phyloP scores from a whole-genome alignment of 1,140 invertebrate species.

The Drosophila carrolli region DNA sequence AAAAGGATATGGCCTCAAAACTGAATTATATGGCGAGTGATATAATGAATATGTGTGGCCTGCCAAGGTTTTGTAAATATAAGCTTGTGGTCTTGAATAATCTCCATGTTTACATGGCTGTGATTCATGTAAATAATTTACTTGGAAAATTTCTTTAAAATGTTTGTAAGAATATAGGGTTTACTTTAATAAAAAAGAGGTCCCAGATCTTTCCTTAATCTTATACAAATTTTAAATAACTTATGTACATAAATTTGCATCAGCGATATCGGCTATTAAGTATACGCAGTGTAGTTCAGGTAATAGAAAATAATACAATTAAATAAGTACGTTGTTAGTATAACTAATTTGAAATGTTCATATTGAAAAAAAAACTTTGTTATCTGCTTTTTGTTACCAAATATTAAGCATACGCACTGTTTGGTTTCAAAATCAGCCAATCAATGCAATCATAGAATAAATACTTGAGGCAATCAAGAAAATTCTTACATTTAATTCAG shows the following conservation, averaged over 20 bases:
- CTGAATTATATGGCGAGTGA: constrained; percentile 23
- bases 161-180: neutral
- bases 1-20: constrained; percentile 22
- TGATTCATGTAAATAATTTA: constrained; percentile 1
- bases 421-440: no score
- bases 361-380: neutral
- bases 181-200: neutral
- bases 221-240: neutral
- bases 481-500: neutral
- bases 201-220: no score
- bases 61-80: neutral
- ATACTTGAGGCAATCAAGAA: neutral
- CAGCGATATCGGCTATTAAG: neutral
- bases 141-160: no score
- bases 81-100: neutral
- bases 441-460: no score
- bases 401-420: neutral
- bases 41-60: constrained; percentile 8
- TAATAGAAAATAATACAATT: no score
- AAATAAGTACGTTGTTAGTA: no score
- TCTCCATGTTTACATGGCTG: constrained; percentile 2
- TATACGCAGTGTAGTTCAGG: neutral
- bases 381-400: neutral
- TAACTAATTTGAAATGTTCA: no score
- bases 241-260: neutral